These are phyloP conservation scores for Tarsius wallacei DNA, from an alignment of 2,797 vertebrate genomes.

Conservation along the genomic window DNA sequence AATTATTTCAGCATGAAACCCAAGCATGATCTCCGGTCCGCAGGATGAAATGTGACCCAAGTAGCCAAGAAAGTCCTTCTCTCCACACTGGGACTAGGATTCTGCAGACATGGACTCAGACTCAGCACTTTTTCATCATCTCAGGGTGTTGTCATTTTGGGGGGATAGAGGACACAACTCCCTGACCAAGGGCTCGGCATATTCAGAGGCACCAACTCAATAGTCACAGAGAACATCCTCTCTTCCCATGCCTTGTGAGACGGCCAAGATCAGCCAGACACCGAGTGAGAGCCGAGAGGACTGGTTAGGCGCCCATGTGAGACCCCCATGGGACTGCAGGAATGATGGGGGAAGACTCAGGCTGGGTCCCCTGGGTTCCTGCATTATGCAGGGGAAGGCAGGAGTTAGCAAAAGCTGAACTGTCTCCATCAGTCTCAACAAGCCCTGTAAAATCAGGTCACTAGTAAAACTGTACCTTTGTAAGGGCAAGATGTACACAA, in stretches of 20 bases:
- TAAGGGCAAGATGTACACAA: neutral
- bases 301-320: neutral
- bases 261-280: neutral
- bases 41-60: neutral
- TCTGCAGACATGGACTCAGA: neutral
- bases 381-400: neutral
- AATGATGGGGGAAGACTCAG: neutral
- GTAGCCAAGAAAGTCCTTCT: neutral
- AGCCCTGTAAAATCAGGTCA: neutral
- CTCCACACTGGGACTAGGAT: neutral
- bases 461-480: neutral
- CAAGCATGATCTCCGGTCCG: neutral
- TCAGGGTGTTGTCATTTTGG: neutral
- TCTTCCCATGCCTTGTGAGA: neutral
- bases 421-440: neutral
- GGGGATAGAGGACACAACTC: neutral
- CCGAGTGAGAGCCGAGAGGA: neutral
- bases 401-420: neutral
- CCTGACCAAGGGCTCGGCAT: neutral
- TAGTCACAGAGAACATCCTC: neutral
- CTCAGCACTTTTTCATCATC: neutral
- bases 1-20: neutral
- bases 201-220: neutral
- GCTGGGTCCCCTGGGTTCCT: neutral
- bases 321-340: neutral